Evolutionary conservation across 2,797 vertebrate genomes (phyloP).

Genomic region (Scomberomorus guttatus): DNA sequence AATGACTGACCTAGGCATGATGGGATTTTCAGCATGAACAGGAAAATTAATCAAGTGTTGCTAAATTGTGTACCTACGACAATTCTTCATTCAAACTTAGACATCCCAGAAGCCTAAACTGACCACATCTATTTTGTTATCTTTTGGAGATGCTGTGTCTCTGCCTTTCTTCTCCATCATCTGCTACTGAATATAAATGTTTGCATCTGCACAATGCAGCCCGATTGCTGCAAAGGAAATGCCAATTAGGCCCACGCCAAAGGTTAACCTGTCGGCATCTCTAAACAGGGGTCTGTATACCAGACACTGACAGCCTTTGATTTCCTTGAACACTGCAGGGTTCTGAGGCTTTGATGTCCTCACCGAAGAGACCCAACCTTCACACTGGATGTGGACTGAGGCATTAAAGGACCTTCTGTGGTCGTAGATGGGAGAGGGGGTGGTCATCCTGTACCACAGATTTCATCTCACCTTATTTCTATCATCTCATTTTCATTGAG

Average conservation of each 20-base stretch:
- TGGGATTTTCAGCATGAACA: conserved; percentile 30
- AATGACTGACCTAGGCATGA: conserved; percentile 26
- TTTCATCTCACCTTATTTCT: conserved; percentile 21
- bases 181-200: conserved; percentile 70
- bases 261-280: conserved; percentile 83
- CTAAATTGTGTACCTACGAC: background rate
- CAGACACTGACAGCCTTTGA: conserved; percentile 73
- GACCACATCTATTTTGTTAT: conserved; percentile 5
- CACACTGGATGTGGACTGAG: conserved; percentile 43
- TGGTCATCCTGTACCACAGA: background rate
- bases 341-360: conserved; percentile 64
- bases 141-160: conserved; percentile 45
- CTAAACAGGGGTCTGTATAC: conserved; percentile 74
- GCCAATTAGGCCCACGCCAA: conserved; percentile 79
- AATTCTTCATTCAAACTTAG: conserved; percentile 4
- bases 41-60: background rate
- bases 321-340: conserved; percentile 76
- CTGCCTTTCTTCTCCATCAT: conserved; percentile 46
- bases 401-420: conserved; percentile 40
- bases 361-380: conserved; percentile 55
- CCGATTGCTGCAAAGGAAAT: conserved; percentile 70
- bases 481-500: conserved; percentile 34
- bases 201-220: conserved; percentile 48
- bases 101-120: conserved; percentile 10
- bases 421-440: background rate